Conservation (phyloP, 1,140 invertebrate species). For the Eriosoma lanigerum region DNA sequence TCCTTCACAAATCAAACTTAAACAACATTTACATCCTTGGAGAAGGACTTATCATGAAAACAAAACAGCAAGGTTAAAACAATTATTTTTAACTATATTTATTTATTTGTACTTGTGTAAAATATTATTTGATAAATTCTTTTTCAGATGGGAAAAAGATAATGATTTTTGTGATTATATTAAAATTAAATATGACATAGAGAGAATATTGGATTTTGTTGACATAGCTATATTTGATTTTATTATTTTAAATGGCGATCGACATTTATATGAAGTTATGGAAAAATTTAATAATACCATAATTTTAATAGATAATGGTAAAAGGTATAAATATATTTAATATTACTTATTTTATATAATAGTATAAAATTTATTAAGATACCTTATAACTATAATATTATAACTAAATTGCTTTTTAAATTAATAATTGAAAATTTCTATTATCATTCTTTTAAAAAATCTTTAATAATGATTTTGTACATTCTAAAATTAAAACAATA, state of each 20-base stretch:
- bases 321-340: slow-evolving; percentile 66
- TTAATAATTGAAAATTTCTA: no score
- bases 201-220: slow-evolving; percentile 72
- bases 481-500: no score
- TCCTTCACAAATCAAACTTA: slow-evolving; percentile 67
- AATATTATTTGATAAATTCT: not conserved
- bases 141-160: slow-evolving; percentile 74
- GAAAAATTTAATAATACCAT: slow-evolving; percentile 63
- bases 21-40: slow-evolving; percentile 81
- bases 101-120: not conserved
- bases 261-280: slow-evolving; percentile 85
- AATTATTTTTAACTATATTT: not conserved
- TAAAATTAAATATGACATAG: slow-evolving; percentile 57
- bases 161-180: slow-evolving; percentile 77
- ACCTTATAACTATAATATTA: no score
- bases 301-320: slow-evolving; percentile 89
- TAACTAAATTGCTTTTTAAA: no score
- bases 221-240: slow-evolving; percentile 91
- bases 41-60: slow-evolving; percentile 80
- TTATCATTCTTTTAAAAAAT: no score
- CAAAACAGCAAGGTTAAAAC: slow-evolving; percentile 64
- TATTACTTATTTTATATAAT: no score
- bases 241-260: slow-evolving; percentile 90
- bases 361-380: no score
- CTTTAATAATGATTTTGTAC: no score